Evolutionary conservation across 2,888 invertebrate species (phyloP).

Genomic region (Epicampocera succincta): DNA sequence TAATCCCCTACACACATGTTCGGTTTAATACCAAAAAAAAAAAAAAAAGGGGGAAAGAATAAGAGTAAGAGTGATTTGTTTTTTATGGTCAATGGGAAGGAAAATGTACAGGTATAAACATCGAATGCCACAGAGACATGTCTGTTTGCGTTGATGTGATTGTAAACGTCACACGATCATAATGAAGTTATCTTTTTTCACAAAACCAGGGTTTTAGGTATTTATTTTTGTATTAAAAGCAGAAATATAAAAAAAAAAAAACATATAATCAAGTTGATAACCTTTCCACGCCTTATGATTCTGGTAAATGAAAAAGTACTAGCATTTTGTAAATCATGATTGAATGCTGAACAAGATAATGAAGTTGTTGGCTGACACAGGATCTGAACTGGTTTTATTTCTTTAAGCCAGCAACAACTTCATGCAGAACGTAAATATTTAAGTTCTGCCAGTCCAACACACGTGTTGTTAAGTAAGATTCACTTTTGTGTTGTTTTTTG

Average conservation of each 20-base stretch:
- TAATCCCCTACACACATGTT: slow-evolving; percentile 16
- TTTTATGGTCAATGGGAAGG: slow-evolving; percentile 27
- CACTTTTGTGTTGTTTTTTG: slow-evolving; percentile 75
- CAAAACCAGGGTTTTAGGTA: background rate
- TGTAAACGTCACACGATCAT: slow-evolving; percentile 7
- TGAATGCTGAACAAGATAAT: slow-evolving; percentile 5
- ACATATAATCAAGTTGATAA: slow-evolving; percentile 25
- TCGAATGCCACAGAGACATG: background rate
- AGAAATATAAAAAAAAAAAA: background rate
- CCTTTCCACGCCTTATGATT: slow-evolving; percentile 64
- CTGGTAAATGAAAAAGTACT: slow-evolving; percentile 19
- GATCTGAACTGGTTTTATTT: slow-evolving; percentile 70
- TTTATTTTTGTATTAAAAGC: background rate
- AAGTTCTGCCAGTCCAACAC: slow-evolving; percentile 30
- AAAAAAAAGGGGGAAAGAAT: slow-evolving; percentile 35
- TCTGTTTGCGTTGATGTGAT: background rate
- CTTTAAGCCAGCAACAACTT: slow-evolving; percentile 25
- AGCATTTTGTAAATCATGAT: slow-evolving; percentile 7
- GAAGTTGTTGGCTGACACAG: slow-evolving; percentile 51
- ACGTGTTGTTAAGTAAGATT: slow-evolving; percentile 75
- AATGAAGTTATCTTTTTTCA: slow-evolving; percentile 21
- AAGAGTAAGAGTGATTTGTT: slow-evolving; percentile 64
- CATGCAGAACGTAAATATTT: slow-evolving; percentile 17
- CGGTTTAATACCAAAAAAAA: background rate
- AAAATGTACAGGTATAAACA: slow-evolving; percentile 23